phyloP scores from a whole-genome alignment of 2,797 vertebrate genomes.

The Scleropages formosus region DNA sequence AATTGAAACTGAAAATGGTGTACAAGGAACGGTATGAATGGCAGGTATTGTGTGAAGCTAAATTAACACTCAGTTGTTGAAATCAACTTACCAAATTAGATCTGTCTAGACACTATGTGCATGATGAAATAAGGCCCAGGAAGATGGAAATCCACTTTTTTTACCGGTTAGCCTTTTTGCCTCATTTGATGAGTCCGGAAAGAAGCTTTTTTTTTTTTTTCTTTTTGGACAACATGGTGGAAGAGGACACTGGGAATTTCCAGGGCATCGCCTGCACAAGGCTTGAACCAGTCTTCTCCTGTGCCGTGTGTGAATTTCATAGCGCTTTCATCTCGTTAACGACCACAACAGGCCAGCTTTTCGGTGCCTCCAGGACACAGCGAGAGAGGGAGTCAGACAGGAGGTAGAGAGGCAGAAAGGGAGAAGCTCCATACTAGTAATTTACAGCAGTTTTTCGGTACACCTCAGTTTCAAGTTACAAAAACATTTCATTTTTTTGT shows the following conservation, averaged over 20 bases:
- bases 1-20: slow-evolving; percentile 7
- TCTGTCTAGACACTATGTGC: background rate
- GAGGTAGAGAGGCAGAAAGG: background rate
- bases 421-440: background rate
- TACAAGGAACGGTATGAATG: background rate
- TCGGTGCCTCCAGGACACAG: background rate
- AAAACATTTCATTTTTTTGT: too few relatives aligned
- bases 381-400: slow-evolving; percentile 1
- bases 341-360: background rate
- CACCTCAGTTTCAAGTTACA: too few relatives aligned
- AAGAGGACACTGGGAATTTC: background rate
- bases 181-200: background rate
- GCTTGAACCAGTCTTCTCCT: background rate
- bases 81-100: background rate
- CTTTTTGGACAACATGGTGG: background rate
- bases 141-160: slow-evolving; percentile 13
- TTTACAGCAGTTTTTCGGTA: too few relatives aligned
- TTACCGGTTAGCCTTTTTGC: background rate
- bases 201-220: background rate
- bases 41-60: background rate
- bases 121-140: background rate
- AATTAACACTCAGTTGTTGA: background rate
- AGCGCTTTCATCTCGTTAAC: background rate
- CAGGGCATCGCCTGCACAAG: background rate
- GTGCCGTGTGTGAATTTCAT: background rate